Evolutionary conservation across 2,113 vertebrate genomes (phyloP), one percentile per base, ranked within the genome.

Genomic region (Vulpes ferrilata): DNA sequence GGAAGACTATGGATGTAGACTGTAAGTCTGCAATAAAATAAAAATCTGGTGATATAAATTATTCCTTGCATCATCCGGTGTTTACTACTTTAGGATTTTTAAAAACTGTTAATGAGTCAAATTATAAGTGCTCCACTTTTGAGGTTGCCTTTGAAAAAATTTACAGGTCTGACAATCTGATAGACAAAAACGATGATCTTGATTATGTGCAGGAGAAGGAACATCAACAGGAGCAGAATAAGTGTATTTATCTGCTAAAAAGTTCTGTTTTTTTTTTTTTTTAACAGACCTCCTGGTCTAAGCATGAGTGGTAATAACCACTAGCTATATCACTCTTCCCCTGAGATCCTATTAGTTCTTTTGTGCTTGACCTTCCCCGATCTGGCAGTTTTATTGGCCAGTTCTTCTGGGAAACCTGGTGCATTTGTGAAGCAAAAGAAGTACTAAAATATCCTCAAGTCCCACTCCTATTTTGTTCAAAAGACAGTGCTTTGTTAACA

Each of bases 391-490:
- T 96, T 94, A 94, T 62, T 94, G 69, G 80, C 80, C 43, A 78
- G 11, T 88, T 81, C 95, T 97, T 96, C 87, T 82, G 59, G 95
- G 90, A 96, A 97, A 94, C 48, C 71, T 74, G 32, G 53, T 92
- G 35, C 23, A 81, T 90, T 84, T 85, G 32, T 60, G 53, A 96
- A 90, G 71, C 90, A 96, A 92, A 95, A 91, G 67, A 80, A 83
- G 55, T 71, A 85, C 43, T 88, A 96, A 96, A 96, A 62, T 92
- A 95, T 69, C 74, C 71, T 81, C 79, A 80, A 94, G 82, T 71
- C 65, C 71, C 71, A 90, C 59, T 81, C 22, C 20, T 87, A 38
- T 95, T 93, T 73, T 65, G 12, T 90, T 90, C 64, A 90, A 97
- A 91, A 84, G 69, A 65, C 0, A 80, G 19, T 59, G 57, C 32